Evolutionary conservation across 1,140 invertebrate genomes (phyloP), one percentile per base, ranked within the genome.

Genomic region (Euwallacea fornicatus): DNA sequence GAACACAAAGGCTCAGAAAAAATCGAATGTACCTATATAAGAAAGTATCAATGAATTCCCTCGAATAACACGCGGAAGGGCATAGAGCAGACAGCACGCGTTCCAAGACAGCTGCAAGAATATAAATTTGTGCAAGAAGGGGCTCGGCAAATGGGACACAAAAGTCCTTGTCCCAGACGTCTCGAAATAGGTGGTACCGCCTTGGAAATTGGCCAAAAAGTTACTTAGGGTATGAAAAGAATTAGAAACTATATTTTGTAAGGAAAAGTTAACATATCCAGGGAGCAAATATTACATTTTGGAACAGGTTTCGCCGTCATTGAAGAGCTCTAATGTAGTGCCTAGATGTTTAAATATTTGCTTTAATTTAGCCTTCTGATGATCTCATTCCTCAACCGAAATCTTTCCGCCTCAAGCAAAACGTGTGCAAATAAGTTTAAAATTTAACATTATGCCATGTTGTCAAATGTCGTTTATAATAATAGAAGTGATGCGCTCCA

Each of bases 31-130:
- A 33, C 21, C 21, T 33, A 33, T 33, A 33, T 33, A 33, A 63
- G 46, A 68, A 69, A 43, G 53, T 69, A 69, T 69, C 68, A 69
- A 69, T 69, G 68, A 63, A 55, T 62, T 69, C 60, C 42, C 59
- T 64, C 9, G 11, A 56, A 56, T 59, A 66, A 58, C 61, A 63
- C 16, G 54, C 64, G 64, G 64, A 66, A 66, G 64, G 64, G 42
- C 53, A 58, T 60, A 60, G 66, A 60, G 50, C 68, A 69, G 68
- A 69, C 68, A 69, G 68, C 68, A 69, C 68, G 68, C 68, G 68
- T 58, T 69, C 46, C 7, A 69, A 69, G 60, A 63, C 68, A 69
- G 68, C 68, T 69, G 68, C 68, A 64, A 62, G 68, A 69, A 69
- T 63, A 61, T 50, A 69, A 63, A 43, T 69, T 69, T 63, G 43